Base-by-base conservation (phyloP, 2,888 invertebrate species). In the Acleris holmiana region DNA sequence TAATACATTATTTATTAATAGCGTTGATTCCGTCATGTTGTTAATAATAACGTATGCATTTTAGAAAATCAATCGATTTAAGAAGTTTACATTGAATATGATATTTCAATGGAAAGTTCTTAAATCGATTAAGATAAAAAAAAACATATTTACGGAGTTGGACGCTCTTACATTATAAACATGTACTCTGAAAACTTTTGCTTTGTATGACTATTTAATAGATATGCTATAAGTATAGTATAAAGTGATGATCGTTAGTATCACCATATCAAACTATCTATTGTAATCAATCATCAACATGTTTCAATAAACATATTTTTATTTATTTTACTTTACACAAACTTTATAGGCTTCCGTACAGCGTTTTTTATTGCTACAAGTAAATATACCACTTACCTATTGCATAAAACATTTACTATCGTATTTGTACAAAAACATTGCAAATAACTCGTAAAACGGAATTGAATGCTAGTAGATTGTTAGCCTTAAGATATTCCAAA, bases 401-500 rank as follows among this genome's bases (percentile, higher is more conserved):
- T 53, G 35, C 53, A 35, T 54, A 54, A 48, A 18, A 48, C 47
- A 54, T 54, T 47, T 29, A 29, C 29, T 25, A 47, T 7, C 44
- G 19, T 41, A 56, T 29, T 29, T n/a, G 25, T 50, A 23, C 50
- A 23, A 21, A 25, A 50, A 57, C 29, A 13, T 54, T 23, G 41
- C 53, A 29, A 40, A n/a, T 44, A 44, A 64, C n/a, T 59, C 17
- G 44, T 64, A 65, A 65, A 64, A 44, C 49, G 49, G 59, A 60
- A 65, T 59, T 54, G 18, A 55, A 65, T 65, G 59, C 58, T 63
- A 63, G 25, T 48, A 49, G 50, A 44, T 44, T 23, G 49, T 50
- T 58, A 51, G 48, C 54, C 44, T 54, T 54, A 49, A 53, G 44
- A 65, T 59, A 65, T 65, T 65, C 65, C 65, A 60, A 44, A 48